phyloP scores from a whole-genome alignment of 2,797 vertebrate genomes.

The Channallabes apus region DNA sequence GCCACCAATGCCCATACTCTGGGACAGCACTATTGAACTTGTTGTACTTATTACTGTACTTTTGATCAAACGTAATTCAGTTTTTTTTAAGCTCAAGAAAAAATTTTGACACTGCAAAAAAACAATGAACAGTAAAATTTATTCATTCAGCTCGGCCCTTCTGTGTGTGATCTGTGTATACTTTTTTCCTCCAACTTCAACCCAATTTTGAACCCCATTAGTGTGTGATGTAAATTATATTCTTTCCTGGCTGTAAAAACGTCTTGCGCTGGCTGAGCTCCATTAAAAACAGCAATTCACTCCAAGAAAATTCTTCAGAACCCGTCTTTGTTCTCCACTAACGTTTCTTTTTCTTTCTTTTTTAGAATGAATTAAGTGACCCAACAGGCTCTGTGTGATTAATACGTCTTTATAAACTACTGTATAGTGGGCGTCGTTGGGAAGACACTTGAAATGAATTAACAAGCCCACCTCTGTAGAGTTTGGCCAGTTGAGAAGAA shows the following conservation, averaged over 20 bases:
- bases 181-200: background rate
- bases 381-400: background rate
- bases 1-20: background rate
- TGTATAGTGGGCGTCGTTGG: background rate
- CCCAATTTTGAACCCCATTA: constrained; percentile 1
- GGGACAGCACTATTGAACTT: background rate
- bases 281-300: constrained; percentile 3
- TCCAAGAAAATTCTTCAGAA: background rate
- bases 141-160: background rate
- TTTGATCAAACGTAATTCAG: background rate
- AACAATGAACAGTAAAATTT: background rate
- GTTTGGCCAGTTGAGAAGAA: background rate
- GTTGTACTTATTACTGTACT: too few relatives aligned
- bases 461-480: too few relatives aligned
- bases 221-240: background rate
- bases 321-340: background rate
- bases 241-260: background rate
- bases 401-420: background rate
- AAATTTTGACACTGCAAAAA: background rate
- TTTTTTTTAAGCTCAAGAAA: background rate
- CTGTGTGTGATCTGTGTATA: background rate
- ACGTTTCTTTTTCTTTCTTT: background rate
- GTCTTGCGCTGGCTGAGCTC: background rate
- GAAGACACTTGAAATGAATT: background rate
- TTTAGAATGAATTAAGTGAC: background rate